phyloP scores from a whole-genome alignment of 2,888 invertebrate species.

The Ptychoptera contaminata region DNA sequence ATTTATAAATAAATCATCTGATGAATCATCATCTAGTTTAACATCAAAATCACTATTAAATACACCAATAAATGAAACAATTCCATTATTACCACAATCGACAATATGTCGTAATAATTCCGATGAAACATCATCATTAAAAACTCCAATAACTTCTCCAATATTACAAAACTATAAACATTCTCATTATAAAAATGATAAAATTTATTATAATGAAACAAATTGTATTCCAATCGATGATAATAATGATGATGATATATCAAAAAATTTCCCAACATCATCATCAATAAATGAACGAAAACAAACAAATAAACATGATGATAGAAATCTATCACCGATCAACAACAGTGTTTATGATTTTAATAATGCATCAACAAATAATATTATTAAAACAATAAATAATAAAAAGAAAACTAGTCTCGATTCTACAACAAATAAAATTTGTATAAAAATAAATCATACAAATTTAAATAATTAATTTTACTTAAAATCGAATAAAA shows the following conservation, averaged over 20 bases:
- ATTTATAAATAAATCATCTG: conserved; percentile 9
- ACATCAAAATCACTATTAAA: conserved; percentile 13
- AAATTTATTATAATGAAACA: conserved; percentile 6
- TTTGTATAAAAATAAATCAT: neutral
- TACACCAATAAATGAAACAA: conserved; percentile 13
- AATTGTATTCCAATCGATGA: conserved; percentile 4
- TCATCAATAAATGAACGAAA: neutral
- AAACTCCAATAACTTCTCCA: neutral
- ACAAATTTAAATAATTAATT: neutral
- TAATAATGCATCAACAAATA: neutral
- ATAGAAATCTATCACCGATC: neutral
- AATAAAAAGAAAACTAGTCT: no score
- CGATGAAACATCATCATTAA: neutral
- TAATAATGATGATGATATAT: no score
- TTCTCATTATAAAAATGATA: conserved; percentile 4
- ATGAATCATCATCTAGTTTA: conserved; percentile 14
- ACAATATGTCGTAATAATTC: neutral
- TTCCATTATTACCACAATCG: conserved; percentile 7
- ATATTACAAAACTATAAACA: neutral
- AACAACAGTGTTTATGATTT: neutral
- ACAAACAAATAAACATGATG: neutral
- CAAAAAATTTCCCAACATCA: no score
- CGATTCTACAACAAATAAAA: neutral
- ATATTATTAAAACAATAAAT: neutral
- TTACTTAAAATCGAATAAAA: no score